Evolutionary conservation across 2,113 vertebrate genomes (phyloP).

Genomic region (Ceyx margarethae): DNA sequence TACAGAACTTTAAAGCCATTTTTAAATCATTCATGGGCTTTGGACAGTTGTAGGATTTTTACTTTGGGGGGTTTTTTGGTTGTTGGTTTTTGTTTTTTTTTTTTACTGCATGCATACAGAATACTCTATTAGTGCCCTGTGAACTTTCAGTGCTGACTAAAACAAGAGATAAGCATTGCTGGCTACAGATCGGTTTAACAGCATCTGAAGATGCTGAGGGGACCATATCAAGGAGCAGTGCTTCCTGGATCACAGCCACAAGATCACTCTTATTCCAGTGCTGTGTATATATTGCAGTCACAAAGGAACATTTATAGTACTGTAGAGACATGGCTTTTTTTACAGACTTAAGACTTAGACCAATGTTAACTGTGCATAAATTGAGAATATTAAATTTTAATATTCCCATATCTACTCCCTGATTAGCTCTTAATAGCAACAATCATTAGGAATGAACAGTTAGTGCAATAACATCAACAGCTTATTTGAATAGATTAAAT

Average conservation of each 20-base stretch:
- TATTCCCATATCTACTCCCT: not conserved
- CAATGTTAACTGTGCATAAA: not conserved
- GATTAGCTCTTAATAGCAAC: not conserved
- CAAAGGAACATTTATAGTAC: not conserved
- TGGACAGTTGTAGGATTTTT: not conserved
- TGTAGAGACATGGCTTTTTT: not conserved
- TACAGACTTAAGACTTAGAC: not conserved
- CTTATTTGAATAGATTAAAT: constrained; percentile 38
- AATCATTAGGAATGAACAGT: not conserved
- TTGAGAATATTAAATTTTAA: not conserved
- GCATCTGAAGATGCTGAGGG: not conserved
- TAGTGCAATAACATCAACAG: not conserved
- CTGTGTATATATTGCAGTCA: not conserved
- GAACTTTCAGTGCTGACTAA: not conserved
- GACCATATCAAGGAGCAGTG: not conserved
- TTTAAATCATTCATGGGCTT: not conserved
- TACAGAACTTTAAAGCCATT: not conserved
- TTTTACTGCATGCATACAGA: not conserved
- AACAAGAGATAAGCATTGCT: not conserved
- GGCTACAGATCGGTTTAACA: not conserved
- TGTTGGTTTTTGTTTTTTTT: not conserved
- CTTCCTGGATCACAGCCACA: not conserved
- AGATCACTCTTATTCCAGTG: not conserved
- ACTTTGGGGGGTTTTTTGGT: not conserved
- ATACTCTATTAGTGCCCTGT: not conserved